Base-by-base conservation (phyloP, 2,113 vertebrate genomes). In the Scatophagus argus region DNA sequence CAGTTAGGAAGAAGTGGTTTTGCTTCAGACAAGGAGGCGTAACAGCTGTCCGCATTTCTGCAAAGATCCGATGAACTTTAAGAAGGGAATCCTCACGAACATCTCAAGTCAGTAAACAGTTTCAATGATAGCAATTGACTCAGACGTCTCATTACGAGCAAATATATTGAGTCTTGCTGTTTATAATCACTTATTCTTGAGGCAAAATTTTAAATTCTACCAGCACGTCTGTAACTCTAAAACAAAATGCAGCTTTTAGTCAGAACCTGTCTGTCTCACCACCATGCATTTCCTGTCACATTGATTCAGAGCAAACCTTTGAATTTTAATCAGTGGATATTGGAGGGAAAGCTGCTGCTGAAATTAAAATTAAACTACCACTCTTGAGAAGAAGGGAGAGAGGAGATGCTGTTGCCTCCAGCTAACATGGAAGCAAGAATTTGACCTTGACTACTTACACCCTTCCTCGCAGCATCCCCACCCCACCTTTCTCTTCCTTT, bases 11-110 rank as follows among this genome's bases (percentile, higher is more conserved):
- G 66, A 49, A 67, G 72, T 59, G 9, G 66, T 82, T 84, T 58
- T 65, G 66, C 79, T 82, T 89, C 14, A 29, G 63, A 55, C 60
- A 3, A 47, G 78, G 74, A 90, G 36, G 55, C 25, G 68, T 2
- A 60, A 71, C 89, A 92, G 74, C 89, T 92, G 90, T 44, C 68
- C 23, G 14, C 14, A 17, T 79, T 25, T 63, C 36, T 61, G 74
- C 16, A 4, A 36, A 73, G 56, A 68, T 25, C 10, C 38, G 32
- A 17, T 6, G 16, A 39, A 29, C 16, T 0, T 8, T 25, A 25
- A 43, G 36, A 49, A 25, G 77, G 62, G 47, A 66, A 74, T 76
- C 77, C 81, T 80, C n/a, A 44, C 23, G 7, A 17, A 44, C 8
- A 38, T 52, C 8, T 8, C 29, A 31, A n/a, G 74, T 51, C 41